phyloP scores from a whole-genome alignment of 2,797 vertebrate genomes.

The Enteromius mattozi region DNA sequence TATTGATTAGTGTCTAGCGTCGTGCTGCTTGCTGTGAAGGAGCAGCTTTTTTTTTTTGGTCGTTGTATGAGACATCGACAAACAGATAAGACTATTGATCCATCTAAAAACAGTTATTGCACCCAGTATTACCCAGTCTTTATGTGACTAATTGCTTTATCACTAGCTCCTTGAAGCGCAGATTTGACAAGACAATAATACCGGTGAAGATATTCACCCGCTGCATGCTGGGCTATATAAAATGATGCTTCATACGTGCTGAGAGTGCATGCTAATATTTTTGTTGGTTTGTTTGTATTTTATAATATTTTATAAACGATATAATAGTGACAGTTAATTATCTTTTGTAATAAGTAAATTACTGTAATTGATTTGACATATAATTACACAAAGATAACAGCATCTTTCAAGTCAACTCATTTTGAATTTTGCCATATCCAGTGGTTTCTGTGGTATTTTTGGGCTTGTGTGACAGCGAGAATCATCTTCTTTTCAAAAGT shows the following conservation, averaged over 20 bases:
- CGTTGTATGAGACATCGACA: slow-evolving; percentile 79
- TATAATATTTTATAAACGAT: neutral
- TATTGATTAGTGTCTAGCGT: slow-evolving; percentile 80
- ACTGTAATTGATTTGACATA: neutral
- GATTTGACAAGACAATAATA: slow-evolving; percentile 46
- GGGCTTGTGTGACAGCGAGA: neutral
- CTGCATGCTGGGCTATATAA: slow-evolving; percentile 36
- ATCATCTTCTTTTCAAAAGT: neutral
- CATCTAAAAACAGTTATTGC: slow-evolving; percentile 71
- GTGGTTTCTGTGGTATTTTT: neutral
- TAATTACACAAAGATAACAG: neutral
- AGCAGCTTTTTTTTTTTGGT: slow-evolving; percentile 60
- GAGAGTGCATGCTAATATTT: neutral
- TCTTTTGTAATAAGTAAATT: neutral
- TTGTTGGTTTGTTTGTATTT: neutral
- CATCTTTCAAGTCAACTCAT: neutral
- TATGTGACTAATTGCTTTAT: slow-evolving; percentile 63
- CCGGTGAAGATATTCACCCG: slow-evolving; percentile 6
- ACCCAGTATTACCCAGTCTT: slow-evolving; percentile 58
- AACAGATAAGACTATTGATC: slow-evolving; percentile 82
- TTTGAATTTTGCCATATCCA: neutral
- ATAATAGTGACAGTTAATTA: neutral
- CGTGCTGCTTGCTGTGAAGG: slow-evolving; percentile 71
- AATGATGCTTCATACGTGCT: neutral
- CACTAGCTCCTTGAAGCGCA: slow-evolving; percentile 45